Evolutionary conservation across 2,797 vertebrate genomes (phyloP).

Genomic region (Leucoraja ocellata): DNA sequence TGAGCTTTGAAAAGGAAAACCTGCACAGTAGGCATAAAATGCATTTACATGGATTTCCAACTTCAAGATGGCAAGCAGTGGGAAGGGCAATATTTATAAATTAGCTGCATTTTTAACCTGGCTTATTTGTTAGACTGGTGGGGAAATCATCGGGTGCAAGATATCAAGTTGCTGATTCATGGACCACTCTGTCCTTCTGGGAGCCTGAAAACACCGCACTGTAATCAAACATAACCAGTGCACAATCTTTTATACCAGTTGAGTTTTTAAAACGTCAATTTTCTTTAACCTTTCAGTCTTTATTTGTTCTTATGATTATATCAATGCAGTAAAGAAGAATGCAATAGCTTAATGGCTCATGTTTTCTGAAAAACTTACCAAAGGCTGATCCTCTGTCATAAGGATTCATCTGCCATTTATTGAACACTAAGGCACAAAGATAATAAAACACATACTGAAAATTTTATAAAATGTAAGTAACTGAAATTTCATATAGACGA

Average conservation of each 20-base stretch:
- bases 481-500: not conserved
- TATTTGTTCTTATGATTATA: not conserved
- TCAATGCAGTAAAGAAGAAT: not conserved
- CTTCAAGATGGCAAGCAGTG: not conserved
- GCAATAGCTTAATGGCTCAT: not conserved
- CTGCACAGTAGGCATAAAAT: not conserved
- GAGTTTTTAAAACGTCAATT: not conserved
- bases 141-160: too few relatives aligned
- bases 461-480: not conserved
- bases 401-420: conserved; percentile 97
- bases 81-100: too few relatives aligned
- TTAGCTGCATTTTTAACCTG: too few relatives aligned
- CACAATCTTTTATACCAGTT: too few relatives aligned
- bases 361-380: conserved; percentile 64
- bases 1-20: not conserved
- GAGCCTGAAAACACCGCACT: not conserved
- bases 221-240: not conserved
- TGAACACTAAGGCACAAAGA: conserved; percentile 71
- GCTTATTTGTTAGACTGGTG: too few relatives aligned
- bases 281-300: not conserved
- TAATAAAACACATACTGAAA: conserved; percentile 37
- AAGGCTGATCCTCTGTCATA: conserved; percentile 92
- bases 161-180: too few relatives aligned
- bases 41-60: not conserved
- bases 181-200: too few relatives aligned